These are phyloP conservation scores for Lagopus muta DNA, from an alignment of 2,113 vertebrate genomes.

Conservation along the genomic window DNA sequence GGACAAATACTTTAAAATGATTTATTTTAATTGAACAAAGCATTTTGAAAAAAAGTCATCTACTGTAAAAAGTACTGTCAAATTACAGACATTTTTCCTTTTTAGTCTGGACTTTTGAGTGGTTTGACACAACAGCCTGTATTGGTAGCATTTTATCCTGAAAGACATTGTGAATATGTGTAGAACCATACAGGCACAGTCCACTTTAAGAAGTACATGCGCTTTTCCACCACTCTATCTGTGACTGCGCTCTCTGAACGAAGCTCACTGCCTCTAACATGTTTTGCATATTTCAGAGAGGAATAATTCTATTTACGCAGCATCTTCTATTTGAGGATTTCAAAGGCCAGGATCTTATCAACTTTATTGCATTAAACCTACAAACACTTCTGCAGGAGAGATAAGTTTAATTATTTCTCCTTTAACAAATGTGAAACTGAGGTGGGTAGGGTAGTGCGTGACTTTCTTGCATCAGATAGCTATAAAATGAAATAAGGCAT, in stretches of 20 bases:
- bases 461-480: conserved; percentile 21
- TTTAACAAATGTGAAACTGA: not conserved
- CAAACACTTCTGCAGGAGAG: not conserved
- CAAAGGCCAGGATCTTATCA: conserved; percentile 9
- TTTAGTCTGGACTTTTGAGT: not conserved
- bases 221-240: not conserved
- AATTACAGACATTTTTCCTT: not conserved
- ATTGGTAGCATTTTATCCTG: not conserved
- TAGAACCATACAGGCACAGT: not conserved
- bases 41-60: not conserved
- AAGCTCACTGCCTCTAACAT: not conserved
- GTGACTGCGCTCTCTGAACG: not conserved
- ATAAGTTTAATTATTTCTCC: conserved; percentile 16
- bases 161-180: not conserved
- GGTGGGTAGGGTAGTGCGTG: not conserved
- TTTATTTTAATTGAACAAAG: not conserved
- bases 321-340: not conserved
- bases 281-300: not conserved
- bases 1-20: not conserved
- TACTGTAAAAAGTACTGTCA: not conserved
- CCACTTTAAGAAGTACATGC: not conserved
- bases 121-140: not conserved
- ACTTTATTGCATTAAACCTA: not conserved
- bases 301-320: not conserved
- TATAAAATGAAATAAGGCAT: not conserved